Base-by-base conservation (phyloP, 2,113 vertebrate species). In the Aptenodytes patagonicus region DNA sequence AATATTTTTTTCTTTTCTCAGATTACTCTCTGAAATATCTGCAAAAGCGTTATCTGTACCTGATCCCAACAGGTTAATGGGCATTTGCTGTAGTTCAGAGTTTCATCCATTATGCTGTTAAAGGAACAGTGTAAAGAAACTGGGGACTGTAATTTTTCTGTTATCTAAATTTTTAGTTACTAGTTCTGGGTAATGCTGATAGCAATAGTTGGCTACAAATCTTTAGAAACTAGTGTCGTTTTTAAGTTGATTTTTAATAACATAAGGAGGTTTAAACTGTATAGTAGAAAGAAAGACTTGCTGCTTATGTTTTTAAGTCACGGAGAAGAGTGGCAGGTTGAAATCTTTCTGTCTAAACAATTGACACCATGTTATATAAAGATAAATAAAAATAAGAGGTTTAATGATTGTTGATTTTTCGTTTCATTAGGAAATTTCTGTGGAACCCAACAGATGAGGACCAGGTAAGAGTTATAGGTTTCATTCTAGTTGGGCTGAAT, bases 381-480 rank as follows among this genome's bases (percentile, higher is more conserved):
- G 88, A 61, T 61, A 55, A 75, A 62, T 44, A 32, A 38, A 73
- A 34, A 38, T 18, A 65, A 66, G 28, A 66, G 29, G 32, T 78
- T 70, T 61, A 15, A 78, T 60, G 71, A 77, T 42, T 87, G 78
- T 88, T 92, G 20, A 66, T 26, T 29, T 94, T 70, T 94, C 58
- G 4, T 79, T 84, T 82, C 82, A 83, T 61, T 47, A 96, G 95
- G 78, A 46, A 75, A 36, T 60, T 70, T 95, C 70, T 96, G 71
- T 93, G 91, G 70, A 8, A 83, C 18, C 21, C 2, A 47, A 79
- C 91, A 85, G 3, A 26, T 52, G 17, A 92, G 77, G 66, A 96
- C 47, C 34, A 93, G 95, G 95, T 97, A 94, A 96, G 87, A 91
- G 66, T 10, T 58, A 36, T 6, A 62, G 77, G 29, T 75, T 91